Conservation (phyloP, 2,888 invertebrate genomes). For the Girardia tigrina region DNA sequence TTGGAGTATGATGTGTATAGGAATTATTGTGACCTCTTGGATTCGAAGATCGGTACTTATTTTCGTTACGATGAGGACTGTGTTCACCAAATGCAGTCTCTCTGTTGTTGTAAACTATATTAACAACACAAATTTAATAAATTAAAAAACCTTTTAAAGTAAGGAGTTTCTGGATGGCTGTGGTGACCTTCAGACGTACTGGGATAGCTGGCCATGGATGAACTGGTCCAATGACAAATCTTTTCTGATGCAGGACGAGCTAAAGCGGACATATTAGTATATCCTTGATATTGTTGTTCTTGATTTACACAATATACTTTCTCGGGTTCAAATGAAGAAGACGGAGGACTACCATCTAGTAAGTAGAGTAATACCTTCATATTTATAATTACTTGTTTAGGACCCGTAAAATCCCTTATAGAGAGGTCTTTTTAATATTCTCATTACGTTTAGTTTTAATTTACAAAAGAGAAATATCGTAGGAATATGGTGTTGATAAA, state of each 20-base stretch:
- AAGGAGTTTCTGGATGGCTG: conserved; percentile 7
- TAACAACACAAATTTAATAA: neutral
- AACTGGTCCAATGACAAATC: conserved; percentile 19
- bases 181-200: conserved; percentile 17
- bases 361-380: too few species aligned
- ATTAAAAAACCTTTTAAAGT: neutral
- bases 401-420: neutral
- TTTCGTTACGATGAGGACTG: conserved; percentile 2
- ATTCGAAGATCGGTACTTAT: neutral
- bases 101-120: neutral
- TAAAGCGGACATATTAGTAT: conserved; percentile 13
- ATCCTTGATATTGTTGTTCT: neutral
- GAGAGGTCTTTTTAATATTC: too few species aligned
- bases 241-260: neutral
- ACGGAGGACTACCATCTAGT: neutral
- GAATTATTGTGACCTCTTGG: neutral
- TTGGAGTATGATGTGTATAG: neutral
- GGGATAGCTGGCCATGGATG: neutral
- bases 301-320: conserved; percentile 4
- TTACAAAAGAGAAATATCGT: too few species aligned
- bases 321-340: neutral
- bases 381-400: too few species aligned
- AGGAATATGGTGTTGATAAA: too few species aligned
- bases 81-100: conserved; percentile 1
- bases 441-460: too few species aligned